Evolutionary conservation across 1,140 invertebrate genomes (phyloP), one percentile per base, ranked within the genome.

Genomic region (Venturia canescens): DNA sequence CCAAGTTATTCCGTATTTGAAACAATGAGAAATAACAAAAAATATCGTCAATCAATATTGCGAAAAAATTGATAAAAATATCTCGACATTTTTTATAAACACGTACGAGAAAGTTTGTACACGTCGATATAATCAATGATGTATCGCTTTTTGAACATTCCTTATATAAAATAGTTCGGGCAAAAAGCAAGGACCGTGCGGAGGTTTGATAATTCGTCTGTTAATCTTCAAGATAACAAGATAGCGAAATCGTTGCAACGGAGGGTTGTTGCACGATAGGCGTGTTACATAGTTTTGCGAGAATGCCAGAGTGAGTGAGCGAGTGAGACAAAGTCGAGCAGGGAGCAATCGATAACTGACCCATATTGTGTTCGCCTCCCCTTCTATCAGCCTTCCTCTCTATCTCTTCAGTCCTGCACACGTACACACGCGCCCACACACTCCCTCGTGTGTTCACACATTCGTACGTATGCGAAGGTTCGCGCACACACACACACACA

Each of bases 341-440:
- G 85, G 87, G 86, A 88, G 87, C 88, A 90, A 92, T 91, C 91
- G 89, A 92, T 91, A 92, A 89, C 88, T 91, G 91, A 91, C 90
- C 91, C 89, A 92, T 92, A 92, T 92, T 91, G 89, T 88, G 85
- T 84, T 85, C 85, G 86, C 86, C 83, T 83, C 83, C 71, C 67
- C 50, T 21, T 50, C 27, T 75, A 63, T 77, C 74, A 60, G 79
- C 71, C 71, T 82, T 75, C 78, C 77, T 82, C 57, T 83, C 34
- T 82, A 50, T 71, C 63, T 74, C 75, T 50, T 81, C 27, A 18
- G 53, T 48, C 66, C 76, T 80, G 31, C 79, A 50, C 79, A 60
- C 74, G 50, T 44, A 71, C 66, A 69, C 29, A 69, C 66, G 27
- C 60, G 7, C 21, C 11, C 60, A 23, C 60, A 63, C 7, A n/a